phyloP scores from a whole-genome alignment of 2,113 vertebrate genomes.

The Dipodomys stephensi region DNA sequence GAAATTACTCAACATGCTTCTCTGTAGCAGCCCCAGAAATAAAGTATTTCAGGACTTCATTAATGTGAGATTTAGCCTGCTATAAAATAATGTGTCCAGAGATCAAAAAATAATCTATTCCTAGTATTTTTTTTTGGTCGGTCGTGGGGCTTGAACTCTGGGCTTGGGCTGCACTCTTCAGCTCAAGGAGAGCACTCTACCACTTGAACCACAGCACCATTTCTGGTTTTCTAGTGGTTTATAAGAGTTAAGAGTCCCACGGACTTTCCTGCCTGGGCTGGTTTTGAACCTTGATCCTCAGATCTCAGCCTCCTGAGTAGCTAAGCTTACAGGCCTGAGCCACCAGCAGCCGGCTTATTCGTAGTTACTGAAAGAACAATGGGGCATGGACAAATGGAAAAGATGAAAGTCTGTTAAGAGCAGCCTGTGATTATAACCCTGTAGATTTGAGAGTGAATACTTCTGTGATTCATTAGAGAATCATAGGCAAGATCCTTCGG shows the following conservation, averaged over 20 bases:
- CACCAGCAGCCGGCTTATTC: too few species aligned
- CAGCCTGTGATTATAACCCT: neutral
- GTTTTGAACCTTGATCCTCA: too few species aligned
- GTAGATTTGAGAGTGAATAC: neutral
- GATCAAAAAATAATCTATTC: neutral
- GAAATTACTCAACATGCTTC: neutral
- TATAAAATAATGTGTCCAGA: neutral
- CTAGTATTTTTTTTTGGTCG: neutral
- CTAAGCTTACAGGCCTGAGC: too few species aligned
- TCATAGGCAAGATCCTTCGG: accelerated
- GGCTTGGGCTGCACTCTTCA: too few species aligned
- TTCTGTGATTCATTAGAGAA: neutral
- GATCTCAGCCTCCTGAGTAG: too few species aligned
- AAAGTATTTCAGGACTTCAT: neutral
- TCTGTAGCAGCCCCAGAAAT: neutral
- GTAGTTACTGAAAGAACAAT: neutral
- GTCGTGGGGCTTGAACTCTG: too few species aligned
- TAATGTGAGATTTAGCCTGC: neutral
- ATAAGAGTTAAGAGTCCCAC: too few species aligned
- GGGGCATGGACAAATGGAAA: neutral
- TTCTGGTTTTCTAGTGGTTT: too few species aligned
- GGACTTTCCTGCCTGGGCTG: too few species aligned
- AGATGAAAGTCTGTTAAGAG: neutral
- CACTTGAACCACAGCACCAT: too few species aligned
- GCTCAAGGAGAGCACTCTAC: too few species aligned